Conservation (phyloP, 2,113 vertebrate species). For the Caloenas nicobarica region DNA sequence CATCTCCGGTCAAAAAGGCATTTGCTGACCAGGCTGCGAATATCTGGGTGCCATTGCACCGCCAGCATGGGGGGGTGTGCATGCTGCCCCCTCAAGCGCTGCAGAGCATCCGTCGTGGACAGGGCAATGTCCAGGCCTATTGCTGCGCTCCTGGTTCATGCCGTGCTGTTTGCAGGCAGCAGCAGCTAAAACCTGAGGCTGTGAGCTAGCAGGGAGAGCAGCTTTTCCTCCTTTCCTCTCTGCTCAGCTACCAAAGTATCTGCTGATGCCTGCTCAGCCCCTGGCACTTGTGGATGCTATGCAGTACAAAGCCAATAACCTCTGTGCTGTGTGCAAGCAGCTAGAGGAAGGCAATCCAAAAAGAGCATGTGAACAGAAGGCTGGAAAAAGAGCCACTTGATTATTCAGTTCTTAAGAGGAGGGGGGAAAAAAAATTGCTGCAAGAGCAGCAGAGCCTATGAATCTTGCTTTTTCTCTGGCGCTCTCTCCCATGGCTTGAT, state of each 20-base stretch:
- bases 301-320: neutral
- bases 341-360: neutral
- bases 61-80: rapidly evolving
- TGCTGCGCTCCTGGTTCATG: neutral
- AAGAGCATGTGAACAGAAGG: neutral
- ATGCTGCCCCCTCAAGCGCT: rapidly evolving
- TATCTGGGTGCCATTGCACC: neutral
- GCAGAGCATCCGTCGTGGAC: rapidly evolving
- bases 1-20: neutral
- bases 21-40: neutral
- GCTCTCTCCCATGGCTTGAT: neutral
- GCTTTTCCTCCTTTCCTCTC: neutral
- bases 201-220: neutral
- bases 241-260: neutral
- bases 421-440: neutral
- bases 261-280: neutral
- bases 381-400: neutral
- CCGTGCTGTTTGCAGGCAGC: neutral
- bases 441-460: neutral
- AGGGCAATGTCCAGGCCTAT: neutral
- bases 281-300: neutral
- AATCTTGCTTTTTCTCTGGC: neutral
- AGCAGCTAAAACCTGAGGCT: neutral
- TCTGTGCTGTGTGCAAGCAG: neutral
- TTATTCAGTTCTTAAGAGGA: neutral